These are phyloP conservation scores for Artemisiospiza belli DNA, from an alignment of 2,113 vertebrate species.

Conservation along the genomic window DNA sequence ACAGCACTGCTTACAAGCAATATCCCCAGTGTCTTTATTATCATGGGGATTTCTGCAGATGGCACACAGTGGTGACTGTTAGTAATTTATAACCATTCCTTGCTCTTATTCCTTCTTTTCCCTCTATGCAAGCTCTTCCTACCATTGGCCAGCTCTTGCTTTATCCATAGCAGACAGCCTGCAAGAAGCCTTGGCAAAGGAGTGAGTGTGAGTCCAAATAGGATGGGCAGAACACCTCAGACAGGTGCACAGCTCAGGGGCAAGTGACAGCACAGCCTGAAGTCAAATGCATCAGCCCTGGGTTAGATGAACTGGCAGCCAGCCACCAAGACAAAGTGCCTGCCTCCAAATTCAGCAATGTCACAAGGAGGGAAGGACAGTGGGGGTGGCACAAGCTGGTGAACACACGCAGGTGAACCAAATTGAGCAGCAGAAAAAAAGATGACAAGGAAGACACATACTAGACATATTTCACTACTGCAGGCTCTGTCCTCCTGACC, in stretches of 20 bases:
- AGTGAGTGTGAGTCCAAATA: neutral
- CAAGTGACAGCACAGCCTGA: neutral
- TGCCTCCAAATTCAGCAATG: neutral
- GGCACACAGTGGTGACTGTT: constrained; percentile 23
- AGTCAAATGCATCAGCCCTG: neutral
- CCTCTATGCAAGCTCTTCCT: neutral
- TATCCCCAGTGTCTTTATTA: constrained; percentile 36
- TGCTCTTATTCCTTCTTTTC: neutral
- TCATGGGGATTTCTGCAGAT: constrained; percentile 60
- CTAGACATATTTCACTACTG: neutral
- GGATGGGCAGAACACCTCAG: neutral
- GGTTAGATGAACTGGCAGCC: constrained; percentile 15
- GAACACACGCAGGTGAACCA: neutral
- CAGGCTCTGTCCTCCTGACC: constrained; percentile 38
- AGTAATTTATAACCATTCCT: neutral
- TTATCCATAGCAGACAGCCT: neutral
- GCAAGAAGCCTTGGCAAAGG: neutral
- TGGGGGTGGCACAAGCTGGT: neutral
- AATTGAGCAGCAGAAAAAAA: neutral
- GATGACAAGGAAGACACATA: neutral
- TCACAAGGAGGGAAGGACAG: neutral
- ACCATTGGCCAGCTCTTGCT: neutral
- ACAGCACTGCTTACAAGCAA: constrained; percentile 52
- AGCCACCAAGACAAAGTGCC: neutral
- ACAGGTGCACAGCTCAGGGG: constrained; percentile 30